Conservation (phyloP, 2,888 invertebrate genomes). For the Suillia variegata region DNA sequence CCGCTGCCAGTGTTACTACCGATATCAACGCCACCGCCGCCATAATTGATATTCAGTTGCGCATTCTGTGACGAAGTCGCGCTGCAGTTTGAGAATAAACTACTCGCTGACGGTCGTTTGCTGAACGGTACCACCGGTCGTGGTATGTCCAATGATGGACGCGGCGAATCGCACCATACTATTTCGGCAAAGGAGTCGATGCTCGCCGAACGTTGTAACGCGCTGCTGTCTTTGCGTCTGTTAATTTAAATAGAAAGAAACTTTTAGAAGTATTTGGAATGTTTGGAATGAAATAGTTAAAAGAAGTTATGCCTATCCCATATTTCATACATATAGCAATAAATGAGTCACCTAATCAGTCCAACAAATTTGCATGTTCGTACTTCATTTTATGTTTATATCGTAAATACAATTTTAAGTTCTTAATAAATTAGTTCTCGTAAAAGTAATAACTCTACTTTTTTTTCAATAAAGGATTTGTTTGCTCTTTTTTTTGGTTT, state of each 20-base stretch:
- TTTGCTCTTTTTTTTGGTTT: too few relatives aligned
- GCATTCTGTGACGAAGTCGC: conserved; percentile 44
- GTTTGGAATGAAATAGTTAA: not conserved
- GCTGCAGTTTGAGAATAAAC: conserved; percentile 56
- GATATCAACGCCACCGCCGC: too few relatives aligned
- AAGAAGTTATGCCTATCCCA: not conserved
- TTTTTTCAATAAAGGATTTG: too few relatives aligned
- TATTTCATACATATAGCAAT: not conserved
- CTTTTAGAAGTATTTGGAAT: not conserved
- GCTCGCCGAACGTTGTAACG: conserved; percentile 75
- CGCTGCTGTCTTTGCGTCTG: conserved; percentile 56
- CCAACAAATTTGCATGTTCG: not conserved
- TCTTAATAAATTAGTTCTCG: too few relatives aligned
- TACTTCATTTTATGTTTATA: too few relatives aligned
- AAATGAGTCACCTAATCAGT: not conserved
- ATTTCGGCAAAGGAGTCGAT: conserved; percentile 80
- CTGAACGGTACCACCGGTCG: conserved; percentile 54
- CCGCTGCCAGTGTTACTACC: conserved; percentile 37
- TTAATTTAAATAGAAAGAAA: conserved; percentile 12
- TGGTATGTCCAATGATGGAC: conserved; percentile 57
- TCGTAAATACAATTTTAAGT: too few relatives aligned
- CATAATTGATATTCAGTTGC: conserved; percentile 59
- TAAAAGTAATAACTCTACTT: too few relatives aligned
- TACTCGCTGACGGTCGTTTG: conserved; percentile 58
- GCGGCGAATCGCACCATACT: conserved; percentile 66